Conservation (phyloP, 2,113 vertebrate genomes). For the Narcine bancroftii region DNA sequence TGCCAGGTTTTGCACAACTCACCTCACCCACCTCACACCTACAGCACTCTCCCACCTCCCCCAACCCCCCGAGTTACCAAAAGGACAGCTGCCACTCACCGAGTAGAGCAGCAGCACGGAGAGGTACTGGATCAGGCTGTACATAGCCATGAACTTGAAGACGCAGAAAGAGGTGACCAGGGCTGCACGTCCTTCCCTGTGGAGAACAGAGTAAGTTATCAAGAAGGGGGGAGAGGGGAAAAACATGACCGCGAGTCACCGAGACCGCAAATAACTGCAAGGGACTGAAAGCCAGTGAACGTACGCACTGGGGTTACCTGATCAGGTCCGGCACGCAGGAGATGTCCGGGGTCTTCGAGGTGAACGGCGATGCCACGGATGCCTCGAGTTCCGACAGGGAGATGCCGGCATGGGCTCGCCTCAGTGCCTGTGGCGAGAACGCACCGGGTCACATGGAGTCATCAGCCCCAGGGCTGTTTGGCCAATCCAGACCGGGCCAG, state of each 20-base stretch:
- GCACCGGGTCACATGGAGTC: neutral
- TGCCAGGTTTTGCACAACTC: neutral
- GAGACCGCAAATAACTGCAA: too few species aligned
- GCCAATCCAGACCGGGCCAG: neutral
- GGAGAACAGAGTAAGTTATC: too few species aligned
- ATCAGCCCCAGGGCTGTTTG: neutral
- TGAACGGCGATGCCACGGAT: constrained; percentile 49
- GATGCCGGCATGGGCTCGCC: constrained; percentile 47
- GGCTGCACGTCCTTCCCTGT: constrained; percentile 44
- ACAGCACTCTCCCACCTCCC: neutral
- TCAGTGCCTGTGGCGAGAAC: constrained; percentile 42
- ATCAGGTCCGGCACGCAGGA: constrained; percentile 49
- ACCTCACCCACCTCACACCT: neutral
- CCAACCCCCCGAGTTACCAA: neutral
- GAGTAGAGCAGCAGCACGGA: constrained; percentile 46
- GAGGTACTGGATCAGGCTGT: constrained; percentile 47
- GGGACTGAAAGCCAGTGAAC: too few species aligned
- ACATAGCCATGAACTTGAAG: constrained; percentile 49
- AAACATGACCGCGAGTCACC: too few species aligned
- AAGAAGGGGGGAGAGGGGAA: too few species aligned
- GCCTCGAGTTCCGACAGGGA: constrained; percentile 49
- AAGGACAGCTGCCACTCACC: too few species aligned
- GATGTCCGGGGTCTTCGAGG: constrained; percentile 46
- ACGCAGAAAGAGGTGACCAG: constrained; percentile 47
- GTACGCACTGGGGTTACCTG: constrained; percentile 41